phyloP scores from a whole-genome alignment of 2,113 vertebrate species.

The Rhineura floridana region DNA sequence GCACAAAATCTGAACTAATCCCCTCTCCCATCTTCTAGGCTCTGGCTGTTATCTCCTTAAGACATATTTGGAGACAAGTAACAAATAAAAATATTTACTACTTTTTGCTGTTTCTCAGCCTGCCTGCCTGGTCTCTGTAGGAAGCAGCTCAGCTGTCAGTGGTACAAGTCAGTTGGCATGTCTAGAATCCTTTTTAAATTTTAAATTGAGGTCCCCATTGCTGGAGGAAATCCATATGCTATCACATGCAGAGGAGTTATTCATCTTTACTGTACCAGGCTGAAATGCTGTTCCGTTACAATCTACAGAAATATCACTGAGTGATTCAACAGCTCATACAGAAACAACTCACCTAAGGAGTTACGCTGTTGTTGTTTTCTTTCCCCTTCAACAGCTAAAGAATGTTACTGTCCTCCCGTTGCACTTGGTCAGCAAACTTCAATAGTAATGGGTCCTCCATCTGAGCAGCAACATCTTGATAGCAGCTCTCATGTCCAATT shows the following conservation, averaged over 20 bases:
- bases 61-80: neutral
- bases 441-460: neutral
- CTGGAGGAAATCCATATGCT: slow-evolving; percentile 21
- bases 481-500: neutral
- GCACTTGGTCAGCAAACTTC: slow-evolving; percentile 31
- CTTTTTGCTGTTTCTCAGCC: slow-evolving; percentile 12
- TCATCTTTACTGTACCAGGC: neutral
- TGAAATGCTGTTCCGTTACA: neutral
- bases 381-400: slow-evolving; percentile 19
- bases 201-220: slow-evolving; percentile 10
- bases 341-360: slow-evolving; percentile 22
- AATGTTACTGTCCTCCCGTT: slow-evolving; percentile 13
- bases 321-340: neutral
- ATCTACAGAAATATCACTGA: slow-evolving; percentile 29
- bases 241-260: neutral
- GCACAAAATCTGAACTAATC: neutral
- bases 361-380: neutral
- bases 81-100: slow-evolving; percentile 25
- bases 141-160: neutral
- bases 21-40: neutral
- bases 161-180: neutral
- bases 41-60: neutral
- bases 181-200: slow-evolving; percentile 16
- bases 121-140: slow-evolving; percentile 12
- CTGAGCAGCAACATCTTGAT: neutral